Percentiles rank a stretch among this genome's conserved stretches.
Conservation (phyloP, 2,888 invertebrate species). For the Cheilosia soror region DNA sequence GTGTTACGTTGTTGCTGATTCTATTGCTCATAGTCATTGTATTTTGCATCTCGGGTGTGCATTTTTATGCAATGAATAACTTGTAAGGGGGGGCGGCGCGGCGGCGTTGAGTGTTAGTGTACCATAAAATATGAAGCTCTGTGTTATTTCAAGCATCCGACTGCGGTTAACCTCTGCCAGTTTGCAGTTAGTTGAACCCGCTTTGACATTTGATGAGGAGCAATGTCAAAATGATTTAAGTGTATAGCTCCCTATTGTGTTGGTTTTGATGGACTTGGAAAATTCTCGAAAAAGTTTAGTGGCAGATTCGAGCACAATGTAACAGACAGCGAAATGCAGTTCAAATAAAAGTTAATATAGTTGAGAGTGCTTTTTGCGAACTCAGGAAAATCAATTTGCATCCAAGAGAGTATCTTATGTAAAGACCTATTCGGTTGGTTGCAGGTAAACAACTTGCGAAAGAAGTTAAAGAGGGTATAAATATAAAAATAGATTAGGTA, state of each 20-base stretch:
- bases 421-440: too few relatives aligned
- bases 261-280: not conserved
- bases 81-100: not conserved
- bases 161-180: conserved; percentile 37
- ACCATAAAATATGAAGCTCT: conserved; percentile 29
- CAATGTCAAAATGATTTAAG: conserved; percentile 26
- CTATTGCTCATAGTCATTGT: conserved; percentile 32
- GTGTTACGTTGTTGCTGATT: conserved; percentile 2
- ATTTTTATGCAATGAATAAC: conserved; percentile 47
- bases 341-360: too few relatives aligned
- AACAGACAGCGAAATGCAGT: too few relatives aligned
- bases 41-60: conserved; percentile 37
- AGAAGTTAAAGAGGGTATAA: too few relatives aligned
- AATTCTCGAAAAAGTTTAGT: not conserved
- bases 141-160: conserved; percentile 28
- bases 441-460: too few relatives aligned
- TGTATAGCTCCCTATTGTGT: conserved; percentile 13
- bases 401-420: too few relatives aligned
- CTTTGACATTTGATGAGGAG: conserved; percentile 37
- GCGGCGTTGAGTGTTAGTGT: not conserved
- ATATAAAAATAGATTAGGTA: too few relatives aligned
- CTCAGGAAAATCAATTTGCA: too few relatives aligned
- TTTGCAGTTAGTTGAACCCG: conserved; percentile 28
- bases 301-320: too few relatives aligned
- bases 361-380: too few relatives aligned